Evolutionary conservation across 64 coral and sea anemone species (phyloP).

Genomic region (Dendrophyllia cribrosa): DNA sequence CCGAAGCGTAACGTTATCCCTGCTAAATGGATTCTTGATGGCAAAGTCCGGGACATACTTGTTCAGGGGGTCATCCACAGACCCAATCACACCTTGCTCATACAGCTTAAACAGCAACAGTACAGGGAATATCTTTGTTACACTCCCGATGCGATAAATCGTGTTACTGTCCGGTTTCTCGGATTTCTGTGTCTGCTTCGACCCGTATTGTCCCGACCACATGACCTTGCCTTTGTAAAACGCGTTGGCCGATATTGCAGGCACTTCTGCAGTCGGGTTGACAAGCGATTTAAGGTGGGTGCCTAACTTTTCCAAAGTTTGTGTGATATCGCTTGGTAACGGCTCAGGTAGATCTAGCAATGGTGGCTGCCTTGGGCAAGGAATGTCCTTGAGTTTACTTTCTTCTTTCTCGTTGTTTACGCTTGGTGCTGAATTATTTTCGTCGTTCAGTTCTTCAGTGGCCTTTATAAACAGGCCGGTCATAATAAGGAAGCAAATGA

Average conservation of each 20-base stretch:
- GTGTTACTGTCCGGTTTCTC: conserved; percentile 39
- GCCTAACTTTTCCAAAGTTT: conserved; percentile 11
- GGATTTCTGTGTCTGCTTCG: conserved; percentile 25
- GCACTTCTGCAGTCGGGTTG: not conserved
- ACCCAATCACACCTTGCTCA: conserved; percentile 57
- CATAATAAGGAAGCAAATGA: conserved; percentile 19
- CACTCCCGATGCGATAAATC: conserved; percentile 60
- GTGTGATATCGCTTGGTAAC: conserved; percentile 31
- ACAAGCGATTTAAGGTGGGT: conserved; percentile 47
- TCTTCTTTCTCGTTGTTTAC: not conserved
- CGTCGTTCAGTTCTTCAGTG: not conserved
- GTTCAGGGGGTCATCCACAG: conserved; percentile 64
- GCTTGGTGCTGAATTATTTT: not conserved
- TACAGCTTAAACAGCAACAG: conserved; percentile 53
- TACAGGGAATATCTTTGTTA: conserved; percentile 67
- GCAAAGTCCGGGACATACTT: conserved; percentile 70
- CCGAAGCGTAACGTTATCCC: conserved; percentile 71
- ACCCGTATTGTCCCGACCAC: conserved; percentile 53
- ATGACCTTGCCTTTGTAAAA: conserved; percentile 50
- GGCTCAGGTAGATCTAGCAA: conserved; percentile 1
- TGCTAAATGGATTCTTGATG: conserved; percentile 72
- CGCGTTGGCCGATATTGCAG: conserved; percentile 62
- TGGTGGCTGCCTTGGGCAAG: conserved; percentile 33
- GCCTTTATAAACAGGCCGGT: conserved; percentile 13
- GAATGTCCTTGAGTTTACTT: not conserved